These are phyloP conservation scores for Choloepus didactylus DNA, from an alignment of 2,797 vertebrate species.

Conservation along the genomic window DNA sequence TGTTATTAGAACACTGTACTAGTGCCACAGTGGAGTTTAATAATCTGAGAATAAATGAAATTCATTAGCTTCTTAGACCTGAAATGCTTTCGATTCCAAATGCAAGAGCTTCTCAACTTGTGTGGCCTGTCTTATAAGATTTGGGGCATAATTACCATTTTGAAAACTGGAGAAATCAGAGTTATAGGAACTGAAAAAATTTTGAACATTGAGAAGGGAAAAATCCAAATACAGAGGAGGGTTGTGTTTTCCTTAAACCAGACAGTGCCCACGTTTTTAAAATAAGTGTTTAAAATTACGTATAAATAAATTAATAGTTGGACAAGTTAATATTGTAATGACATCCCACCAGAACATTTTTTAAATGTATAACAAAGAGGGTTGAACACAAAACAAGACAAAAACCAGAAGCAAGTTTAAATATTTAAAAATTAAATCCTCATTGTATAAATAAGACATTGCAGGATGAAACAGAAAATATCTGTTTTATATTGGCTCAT, in stretches of 20 bases:
- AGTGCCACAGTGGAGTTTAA: background rate
- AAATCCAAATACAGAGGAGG: background rate
- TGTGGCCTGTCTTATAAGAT: background rate
- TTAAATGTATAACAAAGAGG: constrained; percentile 77
- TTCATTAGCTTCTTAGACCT: background rate
- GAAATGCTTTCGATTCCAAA: constrained; percentile 14
- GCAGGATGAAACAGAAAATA: constrained; percentile 84
- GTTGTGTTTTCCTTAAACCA: constrained; percentile 71
- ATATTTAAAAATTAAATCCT: constrained; percentile 87
- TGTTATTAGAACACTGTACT: background rate
- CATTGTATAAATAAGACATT: constrained; percentile 85
- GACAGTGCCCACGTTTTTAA: constrained; percentile 58
- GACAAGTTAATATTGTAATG: constrained; percentile 69
- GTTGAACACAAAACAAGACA: constrained; percentile 61
- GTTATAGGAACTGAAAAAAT: background rate
- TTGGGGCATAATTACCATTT: background rate
- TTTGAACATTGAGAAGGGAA: constrained; percentile 13
- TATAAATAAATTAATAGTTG: constrained; percentile 74
- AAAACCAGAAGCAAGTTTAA: constrained; percentile 84
- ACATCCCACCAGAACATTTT: constrained; percentile 55
- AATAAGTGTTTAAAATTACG: constrained; percentile 69
- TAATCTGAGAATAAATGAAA: background rate
- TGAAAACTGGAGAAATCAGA: constrained; percentile 17
- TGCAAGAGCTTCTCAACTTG: constrained; percentile 35
- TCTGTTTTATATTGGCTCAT: constrained; percentile 81